Base-by-base conservation (phyloP, 2,888 invertebrate species). In the Monochamus alternatus region DNA sequence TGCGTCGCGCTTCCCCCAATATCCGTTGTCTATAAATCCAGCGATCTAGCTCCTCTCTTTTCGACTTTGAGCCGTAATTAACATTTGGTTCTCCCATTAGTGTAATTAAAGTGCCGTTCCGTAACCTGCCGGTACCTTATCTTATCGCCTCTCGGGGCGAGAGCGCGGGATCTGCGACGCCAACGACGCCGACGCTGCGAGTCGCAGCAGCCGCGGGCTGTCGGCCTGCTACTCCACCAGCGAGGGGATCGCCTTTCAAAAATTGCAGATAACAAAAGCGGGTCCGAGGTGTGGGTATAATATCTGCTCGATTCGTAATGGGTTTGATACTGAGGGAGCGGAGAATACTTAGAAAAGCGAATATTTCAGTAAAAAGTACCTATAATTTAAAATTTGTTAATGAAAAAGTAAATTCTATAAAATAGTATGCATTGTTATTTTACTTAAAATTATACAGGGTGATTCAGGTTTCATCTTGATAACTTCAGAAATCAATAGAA, bases 51-150 rank as follows among this genome's bases (percentile, higher is more conserved):
- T 84, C 88, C 90, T 90, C 90, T 91, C 90, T 90, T 90, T 90
- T 90, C 89, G 91, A 90, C 91, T 92, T 92, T 92, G 92, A 91
- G 92, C 92, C 90, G 92, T 93, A 93, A 93, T 93, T 93, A 93
- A 93, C 93, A 92, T 92, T 92, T 91, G 92, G 91, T 91, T 91
- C 91, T 91, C 91, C 93, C 93, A 93, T 94, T 94, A 93, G 92
- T 92, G 91, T 93, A 93, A 93, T 94, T 93, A 93, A 93, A 93
- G 91, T 91, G 91, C 91, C 92, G 90, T 92, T 92, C 91, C 90
- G 90, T 91, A 91, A 91, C 91, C 91, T 90, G 90, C 32, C 71
- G 71, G 63, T 71, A 71, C 71, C 71, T 71, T 71, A 71, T 71
- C 71, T 71, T 71, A 71, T 71, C 71, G 71, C 51, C 71, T 71